Conservation (phyloP, 1,140 invertebrate genomes). For the Zaprionus lachaisei region DNA sequence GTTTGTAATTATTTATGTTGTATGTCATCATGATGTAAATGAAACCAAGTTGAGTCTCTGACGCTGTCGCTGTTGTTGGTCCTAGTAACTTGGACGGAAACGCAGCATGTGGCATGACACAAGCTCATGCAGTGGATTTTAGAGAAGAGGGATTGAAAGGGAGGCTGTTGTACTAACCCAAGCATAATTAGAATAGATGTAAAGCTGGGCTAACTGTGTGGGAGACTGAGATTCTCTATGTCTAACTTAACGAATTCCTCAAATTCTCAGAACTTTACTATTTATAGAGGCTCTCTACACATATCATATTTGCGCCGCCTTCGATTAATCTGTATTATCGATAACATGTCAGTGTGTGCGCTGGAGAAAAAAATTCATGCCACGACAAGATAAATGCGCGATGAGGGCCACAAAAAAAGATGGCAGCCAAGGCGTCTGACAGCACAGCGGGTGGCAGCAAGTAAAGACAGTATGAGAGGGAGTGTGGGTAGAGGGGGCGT, state of each 20-base stretch:
- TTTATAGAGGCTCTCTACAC: neutral
- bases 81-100: slow-evolving; percentile 44
- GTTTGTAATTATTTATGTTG: slow-evolving; percentile 78
- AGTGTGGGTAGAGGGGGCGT: neutral
- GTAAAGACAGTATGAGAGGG: neutral
- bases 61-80: neutral
- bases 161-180: slow-evolving; percentile 17
- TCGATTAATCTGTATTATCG: slow-evolving; percentile 49
- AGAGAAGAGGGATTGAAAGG: neutral
- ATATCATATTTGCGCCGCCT: neutral
- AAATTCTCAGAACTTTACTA: neutral
- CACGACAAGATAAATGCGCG: slow-evolving; percentile 58
- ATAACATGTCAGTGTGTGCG: slow-evolving; percentile 35
- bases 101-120: slow-evolving; percentile 42
- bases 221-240: neutral
- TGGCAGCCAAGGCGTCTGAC: slow-evolving; percentile 72
- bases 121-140: neutral
- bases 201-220: neutral
- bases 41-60: slow-evolving; percentile 54
- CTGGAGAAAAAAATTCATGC: slow-evolving; percentile 1
- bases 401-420: slow-evolving; percentile 19
- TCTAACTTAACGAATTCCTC: neutral
- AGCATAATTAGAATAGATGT: slow-evolving; percentile 48
- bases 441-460: slow-evolving; percentile 62
- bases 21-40: slow-evolving; percentile 75